Evolutionary conservation across 2,797 vertebrate genomes (phyloP).

Genomic region (Clarias pachynema): DNA sequence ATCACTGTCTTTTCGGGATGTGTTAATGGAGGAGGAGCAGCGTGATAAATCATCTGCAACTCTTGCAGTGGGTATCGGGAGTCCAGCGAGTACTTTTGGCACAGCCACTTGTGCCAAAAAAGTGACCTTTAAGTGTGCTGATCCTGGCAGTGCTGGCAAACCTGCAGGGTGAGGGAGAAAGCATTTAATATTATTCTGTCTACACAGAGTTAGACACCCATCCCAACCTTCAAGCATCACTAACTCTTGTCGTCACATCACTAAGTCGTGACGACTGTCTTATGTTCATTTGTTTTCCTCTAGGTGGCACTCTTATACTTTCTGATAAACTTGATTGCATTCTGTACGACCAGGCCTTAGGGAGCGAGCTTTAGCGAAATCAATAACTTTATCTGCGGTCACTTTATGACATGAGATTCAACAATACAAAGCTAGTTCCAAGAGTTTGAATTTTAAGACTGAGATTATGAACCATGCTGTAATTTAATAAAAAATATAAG

Average conservation of each 20-base stretch:
- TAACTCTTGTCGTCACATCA: neutral
- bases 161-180: constrained; percentile 73
- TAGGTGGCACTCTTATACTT: constrained; percentile 68
- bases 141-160: constrained; percentile 74
- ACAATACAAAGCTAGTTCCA: neutral
- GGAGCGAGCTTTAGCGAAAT: neutral
- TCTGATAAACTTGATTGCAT: neutral
- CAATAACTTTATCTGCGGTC: neutral
- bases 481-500: neutral
- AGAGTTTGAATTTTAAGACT: neutral
- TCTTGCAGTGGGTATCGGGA: constrained; percentile 45
- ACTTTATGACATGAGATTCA: neutral
- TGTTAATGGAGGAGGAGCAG: constrained; percentile 85
- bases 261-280: neutral
- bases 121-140: constrained; percentile 78
- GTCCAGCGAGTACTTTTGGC: constrained; percentile 50
- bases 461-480: neutral
- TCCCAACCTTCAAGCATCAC: neutral
- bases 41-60: constrained; percentile 49
- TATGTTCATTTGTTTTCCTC: constrained; percentile 54
- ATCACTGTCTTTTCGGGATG: constrained; percentile 85
- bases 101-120: constrained; percentile 71
- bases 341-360: neutral
- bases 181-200: neutral
- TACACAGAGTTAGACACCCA: neutral